These are phyloP conservation scores for Phengaris arion DNA, from an alignment of 2,888 invertebrate species.

Conservation along the genomic window DNA sequence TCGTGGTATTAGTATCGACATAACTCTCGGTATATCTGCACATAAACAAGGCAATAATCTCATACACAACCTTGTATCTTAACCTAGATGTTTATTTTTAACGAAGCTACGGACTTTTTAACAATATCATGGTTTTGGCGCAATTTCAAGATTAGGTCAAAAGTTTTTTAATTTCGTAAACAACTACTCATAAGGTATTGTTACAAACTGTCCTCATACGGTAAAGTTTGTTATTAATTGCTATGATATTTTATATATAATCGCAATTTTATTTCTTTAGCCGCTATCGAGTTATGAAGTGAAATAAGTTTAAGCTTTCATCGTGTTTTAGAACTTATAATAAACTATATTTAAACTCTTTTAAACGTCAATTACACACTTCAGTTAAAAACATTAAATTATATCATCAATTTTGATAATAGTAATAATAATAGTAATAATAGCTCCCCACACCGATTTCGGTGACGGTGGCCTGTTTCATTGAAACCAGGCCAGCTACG, in stretches of 20 bases:
- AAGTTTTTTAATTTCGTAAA: conserved; percentile 10
- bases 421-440: no score
- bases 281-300: neutral
- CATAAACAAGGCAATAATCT: neutral
- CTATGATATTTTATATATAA: neutral
- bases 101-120: neutral
- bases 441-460: no score
- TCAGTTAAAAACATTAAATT: neutral
- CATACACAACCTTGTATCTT: conserved; percentile 7
- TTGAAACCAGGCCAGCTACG: no score
- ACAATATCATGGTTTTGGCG: conserved; percentile 21
- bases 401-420: neutral
- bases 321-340: neutral
- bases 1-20: neutral
- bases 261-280: neutral
- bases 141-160: conserved; percentile 11
- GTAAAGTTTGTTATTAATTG: neutral
- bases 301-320: neutral
- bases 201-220: neutral
- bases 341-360: neutral
- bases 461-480: no score
- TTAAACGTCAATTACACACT: neutral
- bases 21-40: neutral
- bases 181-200: neutral
- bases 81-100: conserved; percentile 26